A percentile compares a stretch with the other conserved stretches of the same genome.
phyloP scores from a whole-genome alignment of 2,113 vertebrate species.

The Cololabis saira region DNA sequence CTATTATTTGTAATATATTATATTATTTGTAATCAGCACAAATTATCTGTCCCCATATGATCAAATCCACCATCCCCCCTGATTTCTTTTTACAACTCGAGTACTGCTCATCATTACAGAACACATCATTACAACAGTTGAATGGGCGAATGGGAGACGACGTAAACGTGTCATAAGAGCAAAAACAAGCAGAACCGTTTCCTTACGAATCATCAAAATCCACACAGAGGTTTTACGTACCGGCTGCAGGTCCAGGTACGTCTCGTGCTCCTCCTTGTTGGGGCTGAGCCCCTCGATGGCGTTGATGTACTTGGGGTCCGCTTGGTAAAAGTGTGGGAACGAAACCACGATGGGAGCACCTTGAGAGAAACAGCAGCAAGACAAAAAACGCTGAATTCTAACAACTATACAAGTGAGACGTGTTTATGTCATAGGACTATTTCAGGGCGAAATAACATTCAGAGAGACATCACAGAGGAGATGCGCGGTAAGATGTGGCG shows the following conservation, averaged over 20 bases:
- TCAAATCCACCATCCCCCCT: no score
- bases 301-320: conserved; percentile 85
- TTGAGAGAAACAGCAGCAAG: conserved; percentile 52
- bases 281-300: conserved; percentile 90
- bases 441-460: background rate
- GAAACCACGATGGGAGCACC: conserved; percentile 95
- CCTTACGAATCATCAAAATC: no score
- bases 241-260: conserved; percentile 94
- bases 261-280: conserved; percentile 92
- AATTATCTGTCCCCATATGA: no score
- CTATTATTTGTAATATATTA: no score
- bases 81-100: no score
- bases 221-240: conserved; percentile 73
- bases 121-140: no score
- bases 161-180: no score
- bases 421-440: background rate
- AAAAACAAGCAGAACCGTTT: no score
- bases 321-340: conserved; percentile 96
- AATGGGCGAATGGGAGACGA: no score
- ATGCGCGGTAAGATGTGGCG: conserved; percentile 22
- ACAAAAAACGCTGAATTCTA: background rate
- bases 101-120: no score
- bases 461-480: background rate
- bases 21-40: no score
- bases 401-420: conserved; percentile 9